A percentile compares a stretch with the other conserved stretches of the same genome.
Conservation (phyloP, 2,888 invertebrate species). For the Phasia obesa region DNA sequence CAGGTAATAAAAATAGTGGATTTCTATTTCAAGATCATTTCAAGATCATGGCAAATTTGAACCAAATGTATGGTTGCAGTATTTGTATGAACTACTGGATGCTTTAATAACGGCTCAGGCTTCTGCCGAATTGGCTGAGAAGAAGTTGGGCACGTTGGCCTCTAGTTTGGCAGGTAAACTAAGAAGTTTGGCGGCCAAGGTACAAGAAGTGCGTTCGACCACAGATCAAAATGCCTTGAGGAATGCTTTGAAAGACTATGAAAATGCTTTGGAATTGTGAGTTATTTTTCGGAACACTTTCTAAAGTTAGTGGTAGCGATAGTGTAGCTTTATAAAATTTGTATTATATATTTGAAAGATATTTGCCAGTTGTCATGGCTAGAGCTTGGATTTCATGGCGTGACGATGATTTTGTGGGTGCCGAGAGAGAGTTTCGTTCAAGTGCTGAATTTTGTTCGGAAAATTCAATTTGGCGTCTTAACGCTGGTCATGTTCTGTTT, state of each 20-base stretch:
- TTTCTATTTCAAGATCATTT: neutral
- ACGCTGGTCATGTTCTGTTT: constrained; percentile 98
- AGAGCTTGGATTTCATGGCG: constrained; percentile 99
- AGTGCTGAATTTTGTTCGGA: constrained; percentile 99
- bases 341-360: too few relatives aligned
- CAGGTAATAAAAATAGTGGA: constrained; percentile 84
- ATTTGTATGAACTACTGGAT: constrained; percentile 97
- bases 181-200: constrained; percentile 95
- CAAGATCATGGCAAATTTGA: neutral
- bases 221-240: constrained; percentile 95
- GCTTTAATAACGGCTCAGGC: constrained; percentile 98
- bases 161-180: constrained; percentile 94
- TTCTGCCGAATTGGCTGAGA: constrained; percentile 96
- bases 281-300: constrained; percentile 48
- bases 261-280: constrained; percentile 91
- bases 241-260: constrained; percentile 93
- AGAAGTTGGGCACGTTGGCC: constrained; percentile 96
- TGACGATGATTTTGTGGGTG: constrained; percentile 96
- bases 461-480: constrained; percentile 97
- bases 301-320: too few relatives aligned
- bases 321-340: neutral
- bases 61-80: constrained; percentile 82
- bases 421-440: constrained; percentile 97
- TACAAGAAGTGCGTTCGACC: constrained; percentile 94
- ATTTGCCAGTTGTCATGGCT: constrained; percentile 99